A percentile compares a stretch with the other conserved stretches of the same genome.
Conservation (phyloP, 2,113 vertebrate species). For the Chloebia gouldiae region DNA sequence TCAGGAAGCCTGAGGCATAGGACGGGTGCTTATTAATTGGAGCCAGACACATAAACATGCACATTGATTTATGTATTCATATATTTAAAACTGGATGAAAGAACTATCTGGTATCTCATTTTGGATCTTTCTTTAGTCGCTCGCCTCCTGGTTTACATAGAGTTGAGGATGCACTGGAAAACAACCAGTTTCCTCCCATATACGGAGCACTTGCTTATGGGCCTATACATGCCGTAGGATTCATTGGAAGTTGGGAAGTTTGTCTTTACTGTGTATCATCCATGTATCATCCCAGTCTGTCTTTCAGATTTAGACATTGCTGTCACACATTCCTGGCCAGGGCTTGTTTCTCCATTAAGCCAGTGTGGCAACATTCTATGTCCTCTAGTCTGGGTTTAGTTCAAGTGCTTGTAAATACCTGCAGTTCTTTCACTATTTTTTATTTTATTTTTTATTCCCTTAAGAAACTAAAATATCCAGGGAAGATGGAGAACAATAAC, state of each 20-base stretch:
- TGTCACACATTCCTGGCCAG: slow-evolving; percentile 23
- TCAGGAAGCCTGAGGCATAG: slow-evolving; percentile 58
- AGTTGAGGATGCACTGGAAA: slow-evolving; percentile 35
- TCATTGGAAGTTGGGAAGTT: neutral
- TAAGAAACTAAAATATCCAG: neutral
- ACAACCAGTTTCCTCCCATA: neutral
- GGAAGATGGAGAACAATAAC: neutral
- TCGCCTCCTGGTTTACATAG: slow-evolving; percentile 45
- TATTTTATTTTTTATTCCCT: neutral
- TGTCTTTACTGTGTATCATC: neutral
- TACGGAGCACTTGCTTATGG: neutral
- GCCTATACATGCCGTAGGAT: neutral
- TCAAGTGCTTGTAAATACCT: neutral
- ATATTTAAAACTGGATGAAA: slow-evolving; percentile 62
- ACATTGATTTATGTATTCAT: slow-evolving; percentile 63
- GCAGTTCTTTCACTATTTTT: neutral
- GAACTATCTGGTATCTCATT: slow-evolving; percentile 46
- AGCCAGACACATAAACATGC: slow-evolving; percentile 62
- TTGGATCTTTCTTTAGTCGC: slow-evolving; percentile 2
- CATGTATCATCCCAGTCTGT: neutral
- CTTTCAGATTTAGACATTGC: slow-evolving; percentile 2
- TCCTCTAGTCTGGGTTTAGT: neutral
- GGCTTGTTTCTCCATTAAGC: neutral
- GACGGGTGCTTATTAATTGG: slow-evolving; percentile 63
- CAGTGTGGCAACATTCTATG: neutral